phyloP scores from a whole-genome alignment of 2,797 vertebrate genomes.

The Lycodopsis pacificus region DNA sequence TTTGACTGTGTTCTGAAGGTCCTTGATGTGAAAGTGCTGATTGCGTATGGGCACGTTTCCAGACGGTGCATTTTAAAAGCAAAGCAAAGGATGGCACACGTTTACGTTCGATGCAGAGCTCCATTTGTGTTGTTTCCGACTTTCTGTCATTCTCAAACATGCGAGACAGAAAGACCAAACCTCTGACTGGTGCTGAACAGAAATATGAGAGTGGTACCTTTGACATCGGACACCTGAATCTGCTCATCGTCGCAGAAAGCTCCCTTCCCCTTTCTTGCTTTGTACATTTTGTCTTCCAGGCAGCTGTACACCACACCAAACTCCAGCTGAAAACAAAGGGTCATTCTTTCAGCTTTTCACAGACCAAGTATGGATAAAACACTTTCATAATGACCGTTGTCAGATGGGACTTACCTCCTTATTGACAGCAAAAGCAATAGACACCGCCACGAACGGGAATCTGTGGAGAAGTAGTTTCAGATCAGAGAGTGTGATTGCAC shows the following conservation, averaged over 20 bases:
- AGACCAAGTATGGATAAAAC: not conserved
- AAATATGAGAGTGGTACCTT: conserved; percentile 77
- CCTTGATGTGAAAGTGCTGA: not conserved
- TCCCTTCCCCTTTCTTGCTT: conserved; percentile 90
- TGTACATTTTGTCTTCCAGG: conserved; percentile 97
- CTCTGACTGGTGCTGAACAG: not conserved
- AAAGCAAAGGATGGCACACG: not conserved
- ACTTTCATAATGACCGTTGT: not conserved
- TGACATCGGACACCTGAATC: conserved; percentile 89
- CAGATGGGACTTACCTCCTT: conserved; percentile 84
- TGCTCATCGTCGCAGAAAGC: conserved; percentile 92
- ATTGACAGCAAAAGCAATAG: conserved; percentile 94
- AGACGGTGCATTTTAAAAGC: not conserved
- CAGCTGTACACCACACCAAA: conserved; percentile 98
- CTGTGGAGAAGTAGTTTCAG: conserved; percentile 72
- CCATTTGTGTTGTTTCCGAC: not conserved
- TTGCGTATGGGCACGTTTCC: not conserved
- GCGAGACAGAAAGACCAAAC: not conserved
- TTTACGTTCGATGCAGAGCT: not conserved
- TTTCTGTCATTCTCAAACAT: not conserved
- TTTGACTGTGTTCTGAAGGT: not conserved
- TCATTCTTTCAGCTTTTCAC: not conserved
- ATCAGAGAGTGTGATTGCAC: not conserved
- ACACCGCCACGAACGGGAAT: conserved; percentile 97
- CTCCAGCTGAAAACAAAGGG: conserved; percentile 84